Percentiles rank a stretch among this genome's conserved stretches.
These are phyloP conservation scores for Hyaena hyaena DNA, from an alignment of 2,113 vertebrate species.

Conservation along the genomic window DNA sequence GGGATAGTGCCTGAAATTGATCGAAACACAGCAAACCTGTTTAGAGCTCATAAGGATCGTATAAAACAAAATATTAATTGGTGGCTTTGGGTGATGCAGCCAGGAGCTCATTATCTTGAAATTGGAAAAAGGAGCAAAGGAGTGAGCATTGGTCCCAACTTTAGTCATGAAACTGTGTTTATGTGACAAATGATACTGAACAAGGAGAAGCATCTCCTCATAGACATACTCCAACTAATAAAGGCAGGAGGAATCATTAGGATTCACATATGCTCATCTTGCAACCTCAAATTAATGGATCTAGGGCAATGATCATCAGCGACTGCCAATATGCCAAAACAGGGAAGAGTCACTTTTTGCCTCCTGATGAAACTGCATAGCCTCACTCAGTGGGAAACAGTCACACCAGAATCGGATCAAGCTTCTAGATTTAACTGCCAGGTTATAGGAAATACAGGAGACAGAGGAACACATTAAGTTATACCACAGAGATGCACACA, in stretches of 20 bases:
- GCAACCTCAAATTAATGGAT: background rate
- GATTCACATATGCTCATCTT: background rate
- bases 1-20: background rate
- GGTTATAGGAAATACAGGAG: background rate
- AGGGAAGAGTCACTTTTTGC: background rate
- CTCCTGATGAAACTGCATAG: background rate
- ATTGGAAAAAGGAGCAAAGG: background rate
- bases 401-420: background rate
- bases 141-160: background rate
- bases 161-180: background rate
- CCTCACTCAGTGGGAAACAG: background rate
- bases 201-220: background rate
- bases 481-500: background rate
- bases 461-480: background rate
- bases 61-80: background rate
- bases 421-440: background rate
- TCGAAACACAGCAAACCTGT: background rate
- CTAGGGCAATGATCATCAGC: background rate
- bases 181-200: background rate
- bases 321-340: background rate
- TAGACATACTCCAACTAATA: background rate
- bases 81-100: background rate
- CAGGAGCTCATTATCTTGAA: background rate
- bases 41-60: background rate
- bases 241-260: background rate